phyloP scores from a whole-genome alignment of 1,140 invertebrate genomes.

The Neodiprion virginianus region DNA sequence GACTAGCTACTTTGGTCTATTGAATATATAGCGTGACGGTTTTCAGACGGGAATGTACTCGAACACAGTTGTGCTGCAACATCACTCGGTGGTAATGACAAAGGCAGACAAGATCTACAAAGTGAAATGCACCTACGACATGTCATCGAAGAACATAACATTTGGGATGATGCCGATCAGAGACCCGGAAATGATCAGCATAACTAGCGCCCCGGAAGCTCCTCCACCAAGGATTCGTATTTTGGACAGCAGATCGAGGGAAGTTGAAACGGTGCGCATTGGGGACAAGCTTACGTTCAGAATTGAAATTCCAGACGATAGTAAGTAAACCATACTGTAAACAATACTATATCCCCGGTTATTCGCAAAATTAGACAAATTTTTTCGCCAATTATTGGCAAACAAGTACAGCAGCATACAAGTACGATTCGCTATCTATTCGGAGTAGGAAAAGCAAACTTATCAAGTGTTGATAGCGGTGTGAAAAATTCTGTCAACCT shows the following conservation, averaged over 20 bases:
- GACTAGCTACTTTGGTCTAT: slow-evolving; percentile 13
- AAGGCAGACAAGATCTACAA: slow-evolving; percentile 97
- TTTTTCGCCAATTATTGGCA: slow-evolving; percentile 10
- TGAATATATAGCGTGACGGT: slow-evolving; percentile 46
- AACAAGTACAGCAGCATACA: background rate
- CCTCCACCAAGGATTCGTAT: slow-evolving; percentile 93
- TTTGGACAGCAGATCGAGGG: slow-evolving; percentile 80
- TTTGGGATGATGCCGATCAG: slow-evolving; percentile 97
- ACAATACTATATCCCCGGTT: background rate
- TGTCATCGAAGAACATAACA: slow-evolving; percentile 95
- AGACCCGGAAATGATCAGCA: slow-evolving; percentile 94
- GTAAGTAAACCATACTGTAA: slow-evolving; percentile 66
- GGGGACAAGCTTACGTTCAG: slow-evolving; percentile 94
- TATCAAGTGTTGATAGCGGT: background rate
- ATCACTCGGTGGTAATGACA: slow-evolving; percentile 96
- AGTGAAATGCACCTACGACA: slow-evolving; percentile 95
- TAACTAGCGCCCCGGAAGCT: slow-evolving; percentile 92
- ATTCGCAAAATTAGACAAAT: background rate
- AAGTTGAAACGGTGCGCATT: slow-evolving; percentile 93
- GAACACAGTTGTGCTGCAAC: slow-evolving; percentile 93
- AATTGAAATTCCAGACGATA: slow-evolving; percentile 95
- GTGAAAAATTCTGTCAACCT: background rate
- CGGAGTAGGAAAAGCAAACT: background rate
- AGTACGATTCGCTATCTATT: background rate
- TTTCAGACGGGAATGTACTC: slow-evolving; percentile 90